Evolutionary conservation across 2,113 vertebrate genomes (phyloP).

Genomic region (Rutilus rutilus): DNA sequence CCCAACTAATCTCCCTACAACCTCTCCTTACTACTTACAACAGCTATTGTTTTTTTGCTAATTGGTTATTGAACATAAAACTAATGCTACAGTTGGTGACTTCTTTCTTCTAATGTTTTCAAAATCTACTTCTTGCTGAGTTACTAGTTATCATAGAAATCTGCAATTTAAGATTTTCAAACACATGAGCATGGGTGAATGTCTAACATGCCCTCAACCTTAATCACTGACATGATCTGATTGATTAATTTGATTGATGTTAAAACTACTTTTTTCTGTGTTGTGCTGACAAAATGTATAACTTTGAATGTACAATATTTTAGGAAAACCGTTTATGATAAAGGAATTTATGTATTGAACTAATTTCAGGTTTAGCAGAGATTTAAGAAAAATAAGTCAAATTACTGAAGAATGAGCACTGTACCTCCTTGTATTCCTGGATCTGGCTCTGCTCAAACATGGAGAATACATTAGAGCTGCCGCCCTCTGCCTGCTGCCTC

Average conservation of each 20-base stretch:
- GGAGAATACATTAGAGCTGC: slow-evolving; percentile 93
- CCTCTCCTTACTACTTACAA: neutral
- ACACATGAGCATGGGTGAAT: neutral
- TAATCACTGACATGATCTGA: neutral
- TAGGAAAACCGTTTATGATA: too few relatives aligned
- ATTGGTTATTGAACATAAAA: neutral
- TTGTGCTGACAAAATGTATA: too few relatives aligned
- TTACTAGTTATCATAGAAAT: neutral
- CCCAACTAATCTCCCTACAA: slow-evolving; percentile 54
- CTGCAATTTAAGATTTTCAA: neutral
- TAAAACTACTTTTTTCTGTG: neutral
- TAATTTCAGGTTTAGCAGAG: neutral
- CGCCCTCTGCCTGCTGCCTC: slow-evolving; percentile 84
- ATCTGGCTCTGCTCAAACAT: slow-evolving; percentile 97
- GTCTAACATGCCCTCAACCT: neutral
- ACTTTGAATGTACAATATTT: too few relatives aligned
- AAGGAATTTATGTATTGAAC: neutral
- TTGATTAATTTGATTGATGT: neutral
- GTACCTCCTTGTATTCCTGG: slow-evolving; percentile 94
- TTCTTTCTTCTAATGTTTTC: neutral
- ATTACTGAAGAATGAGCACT: too few relatives aligned
- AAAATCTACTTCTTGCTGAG: neutral
- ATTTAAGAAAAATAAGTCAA: neutral
- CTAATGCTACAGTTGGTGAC: neutral
- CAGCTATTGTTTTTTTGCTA: neutral